Percentiles rank a stretch among this genome's conserved stretches.
These are phyloP conservation scores for Chlorocebus sabaeus DNA, from an alignment of 2,113 vertebrate species.

Conservation along the genomic window DNA sequence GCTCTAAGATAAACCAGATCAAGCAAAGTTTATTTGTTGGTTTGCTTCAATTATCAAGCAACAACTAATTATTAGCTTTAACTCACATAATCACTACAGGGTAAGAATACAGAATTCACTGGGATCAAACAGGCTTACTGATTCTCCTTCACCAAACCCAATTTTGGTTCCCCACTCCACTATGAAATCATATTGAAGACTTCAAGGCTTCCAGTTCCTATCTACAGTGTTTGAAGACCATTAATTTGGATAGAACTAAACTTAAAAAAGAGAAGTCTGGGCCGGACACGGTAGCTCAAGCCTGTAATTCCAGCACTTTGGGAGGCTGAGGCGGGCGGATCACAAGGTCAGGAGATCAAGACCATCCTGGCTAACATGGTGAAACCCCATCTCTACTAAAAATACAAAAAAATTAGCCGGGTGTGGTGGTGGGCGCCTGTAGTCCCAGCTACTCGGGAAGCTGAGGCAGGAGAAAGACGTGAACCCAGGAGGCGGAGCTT, in stretches of 20 bases:
- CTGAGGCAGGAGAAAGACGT: too few relatives aligned
- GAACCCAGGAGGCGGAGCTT: too few relatives aligned
- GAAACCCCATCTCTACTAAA: too few relatives aligned
- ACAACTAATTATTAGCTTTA: slow-evolving; percentile 21
- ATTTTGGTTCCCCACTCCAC: neutral
- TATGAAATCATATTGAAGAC: neutral
- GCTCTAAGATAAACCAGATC: neutral
- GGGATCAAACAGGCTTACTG: neutral
- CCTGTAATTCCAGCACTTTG: too few relatives aligned
- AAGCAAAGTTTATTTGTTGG: neutral
- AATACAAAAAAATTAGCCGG: too few relatives aligned
- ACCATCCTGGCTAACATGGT: too few relatives aligned
- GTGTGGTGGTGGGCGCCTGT: too few relatives aligned
- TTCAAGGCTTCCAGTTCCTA: slow-evolving; percentile 10
- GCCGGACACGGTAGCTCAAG: too few relatives aligned
- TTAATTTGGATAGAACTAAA: neutral
- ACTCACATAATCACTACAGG: neutral
- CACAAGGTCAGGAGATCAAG: too few relatives aligned
- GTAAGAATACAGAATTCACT: neutral
- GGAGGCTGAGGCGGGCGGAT: too few relatives aligned
- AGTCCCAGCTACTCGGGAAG: too few relatives aligned
- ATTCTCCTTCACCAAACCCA: neutral
- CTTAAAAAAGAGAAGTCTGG: neutral
- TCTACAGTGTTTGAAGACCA: slow-evolving; percentile 2
- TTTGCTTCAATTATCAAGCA: slow-evolving; percentile 13